phyloP scores from a whole-genome alignment of 2,797 vertebrate genomes.

The Miichthys miiuy region DNA sequence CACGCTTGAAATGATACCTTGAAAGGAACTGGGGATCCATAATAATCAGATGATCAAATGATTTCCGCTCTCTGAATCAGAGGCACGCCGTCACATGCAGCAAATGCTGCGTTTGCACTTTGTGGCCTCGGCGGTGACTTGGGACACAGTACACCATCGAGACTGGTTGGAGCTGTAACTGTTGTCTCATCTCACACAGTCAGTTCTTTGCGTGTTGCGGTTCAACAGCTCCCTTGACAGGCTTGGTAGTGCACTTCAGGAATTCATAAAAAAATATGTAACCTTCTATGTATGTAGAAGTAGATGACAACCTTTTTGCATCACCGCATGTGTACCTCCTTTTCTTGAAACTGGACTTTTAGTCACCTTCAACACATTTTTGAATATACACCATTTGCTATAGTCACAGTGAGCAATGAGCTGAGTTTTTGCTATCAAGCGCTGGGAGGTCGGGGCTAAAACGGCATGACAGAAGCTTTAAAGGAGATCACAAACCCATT shows the following conservation, averaged over 20 bases:
- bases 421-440: constrained; percentile 9
- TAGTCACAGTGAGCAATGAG: constrained; percentile 15
- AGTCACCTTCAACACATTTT: background rate
- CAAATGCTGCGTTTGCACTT: constrained; percentile 59
- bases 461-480: constrained; percentile 38
- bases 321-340: background rate
- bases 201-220: background rate
- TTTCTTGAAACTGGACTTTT: background rate
- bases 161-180: constrained; percentile 6
- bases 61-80: constrained; percentile 52
- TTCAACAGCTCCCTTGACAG: background rate
- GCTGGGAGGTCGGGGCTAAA: constrained; percentile 29
- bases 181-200: background rate
- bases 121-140: constrained; percentile 10
- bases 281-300: background rate
- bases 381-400: background rate
- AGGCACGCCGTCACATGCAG: constrained; percentile 27
- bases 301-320: background rate
- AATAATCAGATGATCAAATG: constrained; percentile 67
- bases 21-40: constrained; percentile 64
- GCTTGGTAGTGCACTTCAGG: background rate
- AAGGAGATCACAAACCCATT: constrained; percentile 49
- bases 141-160: background rate
- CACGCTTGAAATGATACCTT: constrained; percentile 58
- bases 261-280: constrained; percentile 10